Base-by-base conservation (phyloP, 2,113 vertebrate genomes). In the Chlamydotis undulata region DNA sequence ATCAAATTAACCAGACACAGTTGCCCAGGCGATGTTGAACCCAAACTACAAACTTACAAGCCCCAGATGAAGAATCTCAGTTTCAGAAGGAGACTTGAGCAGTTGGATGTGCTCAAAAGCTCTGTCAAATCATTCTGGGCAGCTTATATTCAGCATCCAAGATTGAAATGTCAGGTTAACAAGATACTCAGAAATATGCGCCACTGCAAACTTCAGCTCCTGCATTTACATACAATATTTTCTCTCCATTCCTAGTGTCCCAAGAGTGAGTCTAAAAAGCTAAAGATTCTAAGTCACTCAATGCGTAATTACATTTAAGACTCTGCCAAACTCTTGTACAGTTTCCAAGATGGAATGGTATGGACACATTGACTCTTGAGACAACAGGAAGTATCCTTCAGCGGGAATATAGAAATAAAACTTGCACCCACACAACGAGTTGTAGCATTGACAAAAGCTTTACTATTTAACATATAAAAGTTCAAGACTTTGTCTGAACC, bases 251-350 rank as follows among this genome's bases (percentile, higher is more conserved):
- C 12, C 28, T 37, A 9, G 12, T 22, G 2, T 53, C 41, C n/a
- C 14, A 41, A 57, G 92, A 85, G 12, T 13, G 5, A 52, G 17
- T 57, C 31, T 71, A 68, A 76, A 89, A 92, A 76, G 15, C 29
- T 39, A 37, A 83, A 60, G 8, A 3, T 71, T 71, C 15, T 71
- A 50, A 71, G 41, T 76, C 18, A 56, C 9, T n/a, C 29, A 69
- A 1, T 16, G 7, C 2, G 0, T 37, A 82, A 19, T 11, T 75
- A 25, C 1, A 0, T 52, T 85, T 79, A 71, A 52, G 8, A 39
- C 10, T 25, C 29, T 28, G 71, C 14, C 6, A 59, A 90, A 83
- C 45, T 80, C 25, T 86, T 79, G 16, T 73, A 53, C 55, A 49
- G 1, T 75, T 75, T 90, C 33, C 86, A 64, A 52, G 39, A 8